A percentile compares a stretch with the other conserved stretches of the same genome.
These are phyloP conservation scores for Uropetala carovei DNA, from an alignment of 2,888 invertebrate genomes.

Conservation along the genomic window DNA sequence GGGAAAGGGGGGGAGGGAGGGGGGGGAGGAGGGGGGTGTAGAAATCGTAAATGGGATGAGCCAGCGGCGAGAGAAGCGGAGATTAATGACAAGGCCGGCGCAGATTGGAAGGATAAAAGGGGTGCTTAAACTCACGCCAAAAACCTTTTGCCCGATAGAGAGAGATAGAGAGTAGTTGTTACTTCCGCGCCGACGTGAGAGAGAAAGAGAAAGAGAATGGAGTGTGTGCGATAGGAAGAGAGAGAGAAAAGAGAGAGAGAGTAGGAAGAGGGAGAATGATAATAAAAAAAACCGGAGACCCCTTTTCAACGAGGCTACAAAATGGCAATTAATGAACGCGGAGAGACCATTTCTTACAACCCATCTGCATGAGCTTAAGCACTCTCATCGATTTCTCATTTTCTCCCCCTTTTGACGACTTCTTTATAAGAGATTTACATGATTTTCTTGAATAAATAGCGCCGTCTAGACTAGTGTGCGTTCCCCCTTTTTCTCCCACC, in stretches of 20 bases:
- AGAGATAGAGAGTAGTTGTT: slow-evolving; percentile 65
- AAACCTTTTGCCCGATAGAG: slow-evolving; percentile 31
- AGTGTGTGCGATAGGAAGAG: slow-evolving; percentile 68
- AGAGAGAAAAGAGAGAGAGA: slow-evolving; percentile 67
- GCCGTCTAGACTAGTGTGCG: neutral
- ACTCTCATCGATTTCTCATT: slow-evolving; percentile 7
- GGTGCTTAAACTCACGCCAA: slow-evolving; percentile 65
- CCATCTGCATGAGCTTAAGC: neutral
- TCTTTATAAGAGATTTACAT: neutral
- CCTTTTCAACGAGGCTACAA: slow-evolving; percentile 36
- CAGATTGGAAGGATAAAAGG: slow-evolving; percentile 67
- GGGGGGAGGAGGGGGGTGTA: slow-evolving; percentile 42
- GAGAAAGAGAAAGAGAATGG: slow-evolving; percentile 70
- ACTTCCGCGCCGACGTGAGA: slow-evolving; percentile 48
- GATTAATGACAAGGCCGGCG: slow-evolving; percentile 68
- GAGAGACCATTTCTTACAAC: neutral
- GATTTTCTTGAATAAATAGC: neutral
- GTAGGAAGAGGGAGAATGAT: slow-evolving; percentile 69
- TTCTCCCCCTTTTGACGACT: neutral
- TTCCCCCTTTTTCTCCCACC: neutral
- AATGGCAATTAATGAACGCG: slow-evolving; percentile 9
- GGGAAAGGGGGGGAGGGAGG: slow-evolving; percentile 61
- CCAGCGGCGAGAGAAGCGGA: slow-evolving; percentile 57
- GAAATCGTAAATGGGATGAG: slow-evolving; percentile 64
- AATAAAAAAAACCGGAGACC: neutral